Conservation (phyloP, 92 coral and sea anemone species). For the Zoanthus sansibaricus region DNA sequence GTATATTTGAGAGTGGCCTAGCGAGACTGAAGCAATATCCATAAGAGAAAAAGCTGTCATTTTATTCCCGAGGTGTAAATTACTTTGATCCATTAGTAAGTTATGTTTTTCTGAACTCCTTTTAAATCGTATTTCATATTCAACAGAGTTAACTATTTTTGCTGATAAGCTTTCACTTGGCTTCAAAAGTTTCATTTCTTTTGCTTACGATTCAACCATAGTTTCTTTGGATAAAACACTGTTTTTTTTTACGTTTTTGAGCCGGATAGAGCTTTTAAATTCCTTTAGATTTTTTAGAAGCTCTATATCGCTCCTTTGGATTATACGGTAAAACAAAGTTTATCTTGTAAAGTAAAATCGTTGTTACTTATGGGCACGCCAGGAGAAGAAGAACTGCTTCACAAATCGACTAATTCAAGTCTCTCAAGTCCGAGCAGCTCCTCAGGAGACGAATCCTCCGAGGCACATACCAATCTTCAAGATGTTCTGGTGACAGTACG, state of each 20-base stretch:
- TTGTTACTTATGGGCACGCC: conserved; percentile 11
- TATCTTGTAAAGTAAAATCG: not conserved
- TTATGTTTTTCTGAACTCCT: not conserved
- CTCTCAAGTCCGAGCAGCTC: conserved; percentile 13
- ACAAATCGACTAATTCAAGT: not conserved
- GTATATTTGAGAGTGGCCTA: not conserved
- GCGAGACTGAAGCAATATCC: not conserved
- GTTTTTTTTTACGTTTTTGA: too few species aligned
- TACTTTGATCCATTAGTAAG: conserved; percentile 4
- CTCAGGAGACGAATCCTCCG: conserved; percentile 47
- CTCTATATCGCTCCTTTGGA: not conserved
- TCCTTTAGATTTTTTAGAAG: not conserved
- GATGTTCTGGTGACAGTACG: conserved; percentile 65
- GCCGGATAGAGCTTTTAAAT: not conserved
- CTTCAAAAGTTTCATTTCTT: too few species aligned
- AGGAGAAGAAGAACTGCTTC: not conserved
- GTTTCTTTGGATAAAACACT: too few species aligned
- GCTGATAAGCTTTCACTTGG: not conserved
- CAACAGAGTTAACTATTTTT: not conserved
- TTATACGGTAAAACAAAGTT: not conserved
- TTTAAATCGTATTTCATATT: not conserved
- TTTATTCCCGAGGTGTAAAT: conserved; percentile 13
- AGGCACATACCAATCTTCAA: conserved; percentile 48
- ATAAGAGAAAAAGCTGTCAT: conserved; percentile 14
- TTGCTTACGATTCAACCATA: too few species aligned